phyloP scores from a whole-genome alignment of 2,797 vertebrate genomes.

The Crocodylus rhombifer region DNA sequence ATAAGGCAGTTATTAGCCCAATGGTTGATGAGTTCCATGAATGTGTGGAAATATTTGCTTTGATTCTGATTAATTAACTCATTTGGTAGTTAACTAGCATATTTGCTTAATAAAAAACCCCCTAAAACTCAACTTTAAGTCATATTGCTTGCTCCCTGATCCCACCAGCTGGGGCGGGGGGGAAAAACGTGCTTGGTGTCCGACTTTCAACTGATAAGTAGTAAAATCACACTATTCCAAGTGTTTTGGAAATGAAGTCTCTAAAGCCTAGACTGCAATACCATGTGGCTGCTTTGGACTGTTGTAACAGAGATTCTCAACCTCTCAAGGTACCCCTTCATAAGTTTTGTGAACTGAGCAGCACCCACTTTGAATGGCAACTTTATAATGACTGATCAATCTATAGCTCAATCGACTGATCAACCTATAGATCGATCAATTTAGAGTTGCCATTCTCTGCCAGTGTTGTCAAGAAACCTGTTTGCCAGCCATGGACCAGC shows the following conservation, averaged over 20 bases:
- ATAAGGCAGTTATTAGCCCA: background rate
- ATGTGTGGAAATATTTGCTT: conserved; percentile 10
- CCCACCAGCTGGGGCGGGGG: background rate
- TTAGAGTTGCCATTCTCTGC: too few relatives aligned
- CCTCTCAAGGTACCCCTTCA: background rate
- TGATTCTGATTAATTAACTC: background rate
- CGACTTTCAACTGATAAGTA: background rate
- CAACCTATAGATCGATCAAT: too few relatives aligned
- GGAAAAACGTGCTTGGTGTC: too few relatives aligned
- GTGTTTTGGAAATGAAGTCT: background rate
- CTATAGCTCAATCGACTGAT: too few relatives aligned
- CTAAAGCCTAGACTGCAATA: background rate
- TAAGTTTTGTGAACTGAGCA: too few relatives aligned
- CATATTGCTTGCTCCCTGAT: background rate
- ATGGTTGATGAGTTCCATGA: background rate
- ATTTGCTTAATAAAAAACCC: background rate
- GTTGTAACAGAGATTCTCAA: background rate
- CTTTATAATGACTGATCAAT: too few relatives aligned
- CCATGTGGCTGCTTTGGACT: background rate
- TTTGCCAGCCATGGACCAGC: too few relatives aligned
- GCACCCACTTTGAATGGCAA: too few relatives aligned
- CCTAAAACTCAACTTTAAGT: background rate
- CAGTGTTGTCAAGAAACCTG: too few relatives aligned
- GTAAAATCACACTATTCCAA: conserved; percentile 2
- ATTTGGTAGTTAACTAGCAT: background rate